These are phyloP conservation scores for Ginglymostoma cirratum DNA, from an alignment of 2,113 vertebrate species.

Conservation along the genomic window DNA sequence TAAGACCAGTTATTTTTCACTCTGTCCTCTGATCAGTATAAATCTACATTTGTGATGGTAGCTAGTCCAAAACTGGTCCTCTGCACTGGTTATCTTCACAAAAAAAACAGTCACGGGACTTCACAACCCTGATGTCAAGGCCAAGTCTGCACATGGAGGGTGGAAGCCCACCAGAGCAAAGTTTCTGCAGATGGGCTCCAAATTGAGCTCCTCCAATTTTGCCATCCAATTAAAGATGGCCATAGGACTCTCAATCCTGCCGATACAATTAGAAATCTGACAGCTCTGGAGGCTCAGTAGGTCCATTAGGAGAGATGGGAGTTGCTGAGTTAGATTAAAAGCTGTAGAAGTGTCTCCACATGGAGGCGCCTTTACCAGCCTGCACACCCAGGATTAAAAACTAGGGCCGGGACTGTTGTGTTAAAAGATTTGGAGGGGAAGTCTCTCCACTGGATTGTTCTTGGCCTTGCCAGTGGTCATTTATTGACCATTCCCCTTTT, in stretches of 20 bases:
- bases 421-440: background rate
- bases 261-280: background rate
- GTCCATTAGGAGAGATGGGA: background rate
- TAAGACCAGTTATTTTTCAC: background rate
- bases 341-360: background rate
- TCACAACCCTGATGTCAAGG: too few relatives aligned
- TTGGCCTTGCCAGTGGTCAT: too few relatives aligned
- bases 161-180: background rate
- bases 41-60: background rate
- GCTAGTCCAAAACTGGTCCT: background rate
- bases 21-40: background rate
- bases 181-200: background rate
- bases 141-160: too few relatives aligned
- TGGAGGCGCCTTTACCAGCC: background rate
- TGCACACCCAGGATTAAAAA: background rate
- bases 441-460: too few relatives aligned
- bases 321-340: background rate
- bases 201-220: background rate
- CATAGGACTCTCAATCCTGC: too few relatives aligned
- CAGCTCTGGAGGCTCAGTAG: background rate
- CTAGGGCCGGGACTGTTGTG: background rate
- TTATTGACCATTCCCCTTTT: too few relatives aligned
- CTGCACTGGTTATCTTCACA: background rate
- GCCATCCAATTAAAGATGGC: background rate
- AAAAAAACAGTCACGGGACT: background rate